Evolutionary conservation across 1,140 invertebrate species (phyloP).

Genomic region (Neomicropteryx cornuta): DNA sequence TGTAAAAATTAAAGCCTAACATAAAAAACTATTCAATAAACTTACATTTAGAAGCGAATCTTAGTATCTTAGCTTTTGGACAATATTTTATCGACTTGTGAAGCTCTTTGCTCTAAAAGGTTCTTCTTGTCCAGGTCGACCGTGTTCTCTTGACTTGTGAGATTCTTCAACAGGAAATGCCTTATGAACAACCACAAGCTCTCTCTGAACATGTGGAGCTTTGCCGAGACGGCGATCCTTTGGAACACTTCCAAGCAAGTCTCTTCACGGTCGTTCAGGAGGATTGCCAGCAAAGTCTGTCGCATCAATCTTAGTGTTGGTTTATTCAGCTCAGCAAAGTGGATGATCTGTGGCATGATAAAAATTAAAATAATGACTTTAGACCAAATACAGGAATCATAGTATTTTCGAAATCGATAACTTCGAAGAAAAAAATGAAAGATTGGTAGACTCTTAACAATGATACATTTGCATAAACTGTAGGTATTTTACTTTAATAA

Average conservation of each 20-base stretch:
- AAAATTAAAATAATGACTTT: too few species aligned
- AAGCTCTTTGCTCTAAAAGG: conserved; percentile 38
- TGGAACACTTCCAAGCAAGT: conserved; percentile 51
- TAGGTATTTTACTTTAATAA: too few species aligned
- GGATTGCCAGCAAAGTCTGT: conserved; percentile 55
- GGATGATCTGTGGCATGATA: conserved; percentile 50
- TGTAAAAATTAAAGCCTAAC: too few species aligned
- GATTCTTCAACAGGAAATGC: conserved; percentile 63
- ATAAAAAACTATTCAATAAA: too few species aligned
- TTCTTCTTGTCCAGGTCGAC: conserved; percentile 37
- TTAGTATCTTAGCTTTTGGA: too few species aligned
- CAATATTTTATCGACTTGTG: conserved; percentile 46
- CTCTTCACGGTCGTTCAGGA: conserved; percentile 50
- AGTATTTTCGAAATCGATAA: too few species aligned
- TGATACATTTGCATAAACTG: too few species aligned
- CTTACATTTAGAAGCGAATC: too few species aligned
- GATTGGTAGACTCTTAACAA: too few species aligned
- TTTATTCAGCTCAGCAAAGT: conserved; percentile 70
- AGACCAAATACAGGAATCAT: too few species aligned
- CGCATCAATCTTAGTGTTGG: conserved; percentile 56
- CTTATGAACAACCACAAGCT: conserved; percentile 67
- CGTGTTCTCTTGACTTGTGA: conserved; percentile 33
- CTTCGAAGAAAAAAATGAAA: too few species aligned
- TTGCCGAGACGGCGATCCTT: conserved; percentile 49
- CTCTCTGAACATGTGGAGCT: conserved; percentile 62